Percentiles rank a stretch among this genome's conserved stretches.
phyloP scores from a whole-genome alignment of 2,888 invertebrate species.

The Suillia variegata region DNA sequence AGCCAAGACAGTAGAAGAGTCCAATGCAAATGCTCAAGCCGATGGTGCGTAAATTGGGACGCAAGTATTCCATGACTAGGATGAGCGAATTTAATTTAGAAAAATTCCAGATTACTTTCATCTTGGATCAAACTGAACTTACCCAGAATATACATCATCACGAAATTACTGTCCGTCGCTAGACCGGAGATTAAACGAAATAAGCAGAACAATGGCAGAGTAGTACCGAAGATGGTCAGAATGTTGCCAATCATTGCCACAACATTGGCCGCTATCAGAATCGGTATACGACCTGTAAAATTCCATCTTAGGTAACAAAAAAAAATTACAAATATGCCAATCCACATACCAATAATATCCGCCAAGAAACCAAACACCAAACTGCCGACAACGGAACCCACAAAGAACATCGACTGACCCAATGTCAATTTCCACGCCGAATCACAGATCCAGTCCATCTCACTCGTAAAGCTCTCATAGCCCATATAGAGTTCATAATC shows the following conservation, averaged over 20 bases:
- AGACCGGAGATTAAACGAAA: conserved; percentile 66
- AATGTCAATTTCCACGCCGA: conserved; percentile 66
- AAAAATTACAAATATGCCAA: neutral
- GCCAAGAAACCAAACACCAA: conserved; percentile 65
- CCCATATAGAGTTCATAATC: conserved; percentile 65
- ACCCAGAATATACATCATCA: conserved; percentile 70
- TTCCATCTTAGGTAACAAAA: neutral
- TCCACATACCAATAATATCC: conserved; percentile 62
- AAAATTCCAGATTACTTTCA: no score
- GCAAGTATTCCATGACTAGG: conserved; percentile 67
- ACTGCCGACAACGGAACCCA: conserved; percentile 67
- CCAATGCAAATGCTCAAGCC: conserved; percentile 67
- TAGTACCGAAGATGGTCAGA: conserved; percentile 62
- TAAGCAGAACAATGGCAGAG: conserved; percentile 61
- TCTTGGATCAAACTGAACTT: no score
- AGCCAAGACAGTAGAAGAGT: conserved; percentile 66
- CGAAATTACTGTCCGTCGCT: conserved; percentile 67
- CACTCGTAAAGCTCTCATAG: conserved; percentile 67
- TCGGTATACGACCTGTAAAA: conserved; percentile 63
- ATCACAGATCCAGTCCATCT: conserved; percentile 69
- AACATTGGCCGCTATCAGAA: conserved; percentile 64
- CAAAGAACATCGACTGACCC: conserved; percentile 68
- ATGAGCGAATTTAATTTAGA: neutral
- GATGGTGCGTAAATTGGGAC: conserved; percentile 62
- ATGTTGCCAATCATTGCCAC: conserved; percentile 65